Evolutionary conservation across 2,888 invertebrate species (phyloP).

Genomic region (Chesias legatella): DNA sequence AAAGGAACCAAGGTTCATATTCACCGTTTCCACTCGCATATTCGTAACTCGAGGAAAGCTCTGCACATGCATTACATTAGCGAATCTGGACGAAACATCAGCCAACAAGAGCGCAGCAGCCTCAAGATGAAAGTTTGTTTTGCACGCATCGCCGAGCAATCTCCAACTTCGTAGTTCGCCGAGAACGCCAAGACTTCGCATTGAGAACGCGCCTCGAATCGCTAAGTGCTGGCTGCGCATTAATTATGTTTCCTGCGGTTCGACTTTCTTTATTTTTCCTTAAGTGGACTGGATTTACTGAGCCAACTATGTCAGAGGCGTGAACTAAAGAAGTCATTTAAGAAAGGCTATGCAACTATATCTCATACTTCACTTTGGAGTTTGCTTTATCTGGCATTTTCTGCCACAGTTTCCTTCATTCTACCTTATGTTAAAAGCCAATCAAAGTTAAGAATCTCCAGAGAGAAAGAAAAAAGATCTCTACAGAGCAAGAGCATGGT

Average conservation of each 20-base stretch:
- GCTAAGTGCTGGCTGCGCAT: constrained; percentile 19
- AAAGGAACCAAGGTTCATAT: neutral
- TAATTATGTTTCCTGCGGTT: constrained; percentile 12
- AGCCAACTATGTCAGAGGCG: too few species aligned
- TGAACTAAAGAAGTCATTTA: too few species aligned
- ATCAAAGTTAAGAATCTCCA: too few species aligned
- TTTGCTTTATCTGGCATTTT: too few species aligned
- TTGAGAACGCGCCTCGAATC: constrained; percentile 17
- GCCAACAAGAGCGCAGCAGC: constrained; percentile 8
- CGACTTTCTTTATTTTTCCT: constrained; percentile 8
- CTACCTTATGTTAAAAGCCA: too few species aligned
- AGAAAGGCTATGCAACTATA: too few species aligned
- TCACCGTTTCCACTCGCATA: too few species aligned
- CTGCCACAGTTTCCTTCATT: too few species aligned
- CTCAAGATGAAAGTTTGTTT: constrained; percentile 21
- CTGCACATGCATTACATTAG: constrained; percentile 13
- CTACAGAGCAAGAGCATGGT: too few species aligned
- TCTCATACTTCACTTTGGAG: too few species aligned
- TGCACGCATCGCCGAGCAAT: constrained; percentile 18
- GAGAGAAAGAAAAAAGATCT: too few species aligned
- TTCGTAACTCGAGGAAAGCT: constrained; percentile 4
- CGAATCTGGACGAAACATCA: constrained; percentile 16
- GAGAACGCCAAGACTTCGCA: constrained; percentile 13
- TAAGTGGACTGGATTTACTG: neutral
- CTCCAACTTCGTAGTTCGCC: constrained; percentile 11